Base-by-base conservation (phyloP, 2,888 invertebrate species). In the Morpho helenor region DNA sequence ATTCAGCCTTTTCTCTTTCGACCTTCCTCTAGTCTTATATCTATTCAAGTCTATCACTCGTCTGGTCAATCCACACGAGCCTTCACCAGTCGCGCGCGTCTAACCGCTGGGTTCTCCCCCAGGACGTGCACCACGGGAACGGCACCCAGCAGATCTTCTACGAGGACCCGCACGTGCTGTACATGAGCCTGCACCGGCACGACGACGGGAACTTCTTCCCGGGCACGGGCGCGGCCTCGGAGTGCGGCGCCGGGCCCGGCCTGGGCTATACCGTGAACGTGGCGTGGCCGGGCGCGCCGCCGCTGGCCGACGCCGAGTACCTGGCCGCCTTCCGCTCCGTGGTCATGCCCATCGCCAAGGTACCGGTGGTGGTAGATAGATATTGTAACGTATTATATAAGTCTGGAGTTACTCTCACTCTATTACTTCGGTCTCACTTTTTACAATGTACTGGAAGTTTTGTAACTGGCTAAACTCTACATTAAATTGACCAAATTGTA, bases 121-220 rank as follows among this genome's bases (percentile, higher is more conserved):
- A 96, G 96, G 99, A 98, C 90, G 98, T 99, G 60, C 99, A 99
- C 89, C 99, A 99, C 92, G 99, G 99, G 49, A 99, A 99, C 91
- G 99, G 99, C 59, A 99, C 99, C 56, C 99, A 99, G 86, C 97
- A 99, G 87, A 97, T 98, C 82, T 99, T 99, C 92, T 99, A 99
- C 89, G 95, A 96, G 77, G 98, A 98, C 87, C 96, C 97, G 52
- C 93, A 95, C 76, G 96, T 99, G 70, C 93, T 99, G 71, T 99
- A 99, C 91, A 93, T 99, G 76, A 98, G 98, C 70, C 94, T 99
- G 79, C 99, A 99, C 92, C 96, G 99, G 71, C 99, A 99, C 92
- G 99, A 99, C 92, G 98, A 98, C 83, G 99, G 99, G 42, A 99
- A 99, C 90, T 99, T 99, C 91, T 99, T 99, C 92, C 99, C 99